These are phyloP conservation scores for Eristalis intricaria DNA, from an alignment of 2,888 invertebrate species.

Conservation along the genomic window DNA sequence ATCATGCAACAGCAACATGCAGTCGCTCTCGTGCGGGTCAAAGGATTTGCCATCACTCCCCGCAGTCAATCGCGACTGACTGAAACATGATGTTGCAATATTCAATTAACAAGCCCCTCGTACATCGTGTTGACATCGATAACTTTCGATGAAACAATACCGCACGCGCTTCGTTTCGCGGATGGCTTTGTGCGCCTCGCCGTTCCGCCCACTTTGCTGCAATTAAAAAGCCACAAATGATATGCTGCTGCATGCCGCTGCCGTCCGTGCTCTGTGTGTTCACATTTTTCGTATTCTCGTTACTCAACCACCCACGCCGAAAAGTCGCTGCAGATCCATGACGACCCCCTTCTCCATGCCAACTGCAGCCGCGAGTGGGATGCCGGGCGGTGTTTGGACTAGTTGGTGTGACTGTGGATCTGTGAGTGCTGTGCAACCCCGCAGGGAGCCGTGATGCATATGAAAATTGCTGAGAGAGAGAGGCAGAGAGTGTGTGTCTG, in stretches of 20 bases:
- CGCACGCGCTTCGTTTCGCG: conserved; percentile 13
- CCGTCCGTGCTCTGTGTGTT: conserved; percentile 27
- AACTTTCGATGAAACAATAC: conserved; percentile 54
- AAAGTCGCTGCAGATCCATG: conserved; percentile 27
- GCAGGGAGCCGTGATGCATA: conserved; percentile 20
- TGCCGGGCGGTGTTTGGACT: neutral
- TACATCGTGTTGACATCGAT: conserved; percentile 71
- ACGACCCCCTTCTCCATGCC: conserved; percentile 15
- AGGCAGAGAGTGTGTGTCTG: conserved; percentile 15
- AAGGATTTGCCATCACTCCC: conserved; percentile 30
- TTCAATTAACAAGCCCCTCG: conserved; percentile 67
- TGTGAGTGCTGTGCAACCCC: conserved; percentile 16
- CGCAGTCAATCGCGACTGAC: neutral
- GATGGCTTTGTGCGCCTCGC: neutral
- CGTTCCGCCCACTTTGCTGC: conserved; percentile 60
- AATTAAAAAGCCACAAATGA: conserved; percentile 66
- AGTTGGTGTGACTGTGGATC: neutral
- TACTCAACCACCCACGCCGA: conserved; percentile 35
- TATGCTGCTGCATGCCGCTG: conserved; percentile 15
- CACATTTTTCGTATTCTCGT: conserved; percentile 23
- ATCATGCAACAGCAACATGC: neutral
- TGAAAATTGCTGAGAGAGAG: neutral
- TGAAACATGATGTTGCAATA: conserved; percentile 57
- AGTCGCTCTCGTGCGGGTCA: neutral
- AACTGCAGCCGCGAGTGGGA: conserved; percentile 29